Conservation (phyloP, 53 echinoderm and acorn worm species). For the Zoroaster sp. region DNA sequence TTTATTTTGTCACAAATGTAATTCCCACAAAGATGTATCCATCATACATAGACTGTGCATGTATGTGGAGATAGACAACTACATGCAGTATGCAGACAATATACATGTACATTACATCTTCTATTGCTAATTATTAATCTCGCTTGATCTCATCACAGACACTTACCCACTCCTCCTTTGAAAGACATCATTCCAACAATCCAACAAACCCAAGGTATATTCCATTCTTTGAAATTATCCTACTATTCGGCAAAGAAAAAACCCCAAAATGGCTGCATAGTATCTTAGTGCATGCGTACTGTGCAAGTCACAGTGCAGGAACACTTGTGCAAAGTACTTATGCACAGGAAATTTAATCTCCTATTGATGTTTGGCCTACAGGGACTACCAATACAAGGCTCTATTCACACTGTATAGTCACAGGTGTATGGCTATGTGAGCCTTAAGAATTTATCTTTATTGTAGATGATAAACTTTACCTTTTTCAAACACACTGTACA, state of each 20-base stretch:
- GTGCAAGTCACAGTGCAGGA: neutral
- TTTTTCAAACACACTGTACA: neutral
- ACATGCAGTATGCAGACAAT: too few species aligned
- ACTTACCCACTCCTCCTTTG: neutral
- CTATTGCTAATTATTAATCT: neutral
- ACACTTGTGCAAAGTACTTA: neutral
- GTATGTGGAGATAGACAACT: neutral
- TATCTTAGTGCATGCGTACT: neutral
- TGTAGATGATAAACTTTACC: neutral
- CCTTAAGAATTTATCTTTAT: neutral
- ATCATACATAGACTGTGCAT: neutral
- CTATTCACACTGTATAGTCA: neutral
- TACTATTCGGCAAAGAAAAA: neutral
- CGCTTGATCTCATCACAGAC: neutral
- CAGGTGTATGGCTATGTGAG: neutral
- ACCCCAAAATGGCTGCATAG: neutral
- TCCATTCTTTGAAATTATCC: neutral
- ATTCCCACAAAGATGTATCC: neutral
- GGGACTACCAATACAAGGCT: neutral
- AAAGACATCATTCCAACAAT: neutral
- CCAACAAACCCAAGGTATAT: neutral
- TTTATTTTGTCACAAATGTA: too few species aligned
- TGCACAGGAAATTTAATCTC: conserved; percentile 43
- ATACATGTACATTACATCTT: neutral
- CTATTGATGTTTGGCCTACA: conserved; percentile 2